Evolutionary conservation across 1,140 invertebrate species (phyloP), one percentile per base, ranked within the genome.

Genomic region (Ephestia elutella): DNA sequence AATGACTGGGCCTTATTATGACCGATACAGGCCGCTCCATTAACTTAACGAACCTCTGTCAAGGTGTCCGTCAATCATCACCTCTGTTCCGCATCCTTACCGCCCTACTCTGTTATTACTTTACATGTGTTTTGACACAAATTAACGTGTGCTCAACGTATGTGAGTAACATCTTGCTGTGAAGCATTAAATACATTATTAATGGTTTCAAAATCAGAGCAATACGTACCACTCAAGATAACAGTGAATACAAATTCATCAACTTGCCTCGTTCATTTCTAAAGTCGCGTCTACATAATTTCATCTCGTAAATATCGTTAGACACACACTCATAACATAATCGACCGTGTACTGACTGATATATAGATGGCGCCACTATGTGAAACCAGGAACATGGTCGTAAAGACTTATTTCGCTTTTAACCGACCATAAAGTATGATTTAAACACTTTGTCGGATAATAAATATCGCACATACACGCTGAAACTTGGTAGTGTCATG

Each of bases 361-460:
- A 65, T 71, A 72, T 62, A 64, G 63, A 63, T 58, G 68, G 67
- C 70, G 70, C 68, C 66, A 66, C 56, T 59, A 58, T 44, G 63
- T 57, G 19, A 66, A 65, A 71, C 58, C 54, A 60, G 55, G 62
- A 68, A 71, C 68, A 66, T 38, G 57, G 54, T 72, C 73, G 59
- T 78, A 75, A 75, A 72, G 65, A 68, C 66, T 75, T 70, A 70
- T 75, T 71, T 73, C 63, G 55, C 65, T 62, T 72, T 71, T 69
- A 75, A 71, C 66, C 64, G 67, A 63, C 66, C 65, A 63, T 73
- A 70, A 75, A 73, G 44, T 68, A 70, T 73, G 64, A 73, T 71
- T 71, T 73, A 75, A 71, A 60, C 64, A 65, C 65, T 70, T 63
- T 66, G 55, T 60, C 58, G 51, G 32, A 57, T 56, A 66, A 70